Evolutionary conservation across 2,113 vertebrate species (phyloP).

Genomic region (Pluvianellus socialis): DNA sequence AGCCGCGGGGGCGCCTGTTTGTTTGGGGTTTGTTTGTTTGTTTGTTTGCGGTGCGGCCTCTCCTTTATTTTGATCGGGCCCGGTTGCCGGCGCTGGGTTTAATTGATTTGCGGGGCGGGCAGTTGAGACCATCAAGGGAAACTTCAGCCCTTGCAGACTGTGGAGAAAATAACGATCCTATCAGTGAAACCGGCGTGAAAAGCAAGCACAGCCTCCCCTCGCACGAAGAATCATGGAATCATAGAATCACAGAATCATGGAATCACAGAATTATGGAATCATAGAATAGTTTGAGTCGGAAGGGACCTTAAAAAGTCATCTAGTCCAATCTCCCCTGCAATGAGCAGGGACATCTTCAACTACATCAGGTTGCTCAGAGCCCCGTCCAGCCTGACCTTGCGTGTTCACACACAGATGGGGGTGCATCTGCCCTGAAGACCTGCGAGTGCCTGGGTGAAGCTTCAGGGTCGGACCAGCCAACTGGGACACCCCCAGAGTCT

Average conservation of each 20-base stretch:
- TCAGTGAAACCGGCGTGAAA: not conserved
- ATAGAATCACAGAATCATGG: no score
- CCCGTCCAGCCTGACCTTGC: not conserved
- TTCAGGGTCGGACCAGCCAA: not conserved
- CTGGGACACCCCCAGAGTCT: no score
- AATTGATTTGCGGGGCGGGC: conserved; percentile 5
- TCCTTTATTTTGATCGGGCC: not conserved
- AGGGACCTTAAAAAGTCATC: not conserved
- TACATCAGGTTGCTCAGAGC: not conserved
- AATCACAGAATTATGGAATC: not conserved
- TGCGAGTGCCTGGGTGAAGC: not conserved
- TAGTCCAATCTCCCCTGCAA: not conserved
- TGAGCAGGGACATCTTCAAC: not conserved
- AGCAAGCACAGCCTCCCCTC: not conserved
- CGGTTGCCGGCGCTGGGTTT: not conserved
- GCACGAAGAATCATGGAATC: not conserved
- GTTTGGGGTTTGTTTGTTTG: not conserved
- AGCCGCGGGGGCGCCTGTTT: conserved; percentile 22
- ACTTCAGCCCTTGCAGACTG: not conserved
- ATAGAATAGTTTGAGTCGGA: not conserved
- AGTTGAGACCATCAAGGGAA: conserved; percentile 33
- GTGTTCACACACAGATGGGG: not conserved
- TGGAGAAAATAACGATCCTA: not conserved
- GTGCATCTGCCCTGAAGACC: not conserved
- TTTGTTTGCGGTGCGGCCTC: conserved; percentile 22